Percentiles rank a stretch among this genome's conserved stretches.
Conservation (phyloP, 2,888 invertebrate species). For the Rhodophaea formosa region DNA sequence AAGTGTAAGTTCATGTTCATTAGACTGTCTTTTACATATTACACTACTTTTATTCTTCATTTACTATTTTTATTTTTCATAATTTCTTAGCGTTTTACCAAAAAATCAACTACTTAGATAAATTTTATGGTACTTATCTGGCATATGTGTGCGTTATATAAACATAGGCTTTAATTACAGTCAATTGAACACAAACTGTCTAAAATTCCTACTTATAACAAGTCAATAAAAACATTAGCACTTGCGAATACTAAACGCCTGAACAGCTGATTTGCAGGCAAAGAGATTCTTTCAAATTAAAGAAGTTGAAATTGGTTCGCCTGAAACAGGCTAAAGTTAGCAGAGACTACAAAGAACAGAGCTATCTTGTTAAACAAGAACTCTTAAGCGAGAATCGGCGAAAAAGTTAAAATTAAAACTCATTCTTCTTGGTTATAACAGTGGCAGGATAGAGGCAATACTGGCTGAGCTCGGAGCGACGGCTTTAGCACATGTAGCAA, state of each 20-base stretch:
- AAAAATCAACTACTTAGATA: too few relatives aligned
- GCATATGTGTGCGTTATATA: too few relatives aligned
- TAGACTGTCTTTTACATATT: too few relatives aligned
- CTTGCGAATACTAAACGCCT: conserved; percentile 9
- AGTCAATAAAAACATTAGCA: neutral
- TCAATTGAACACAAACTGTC: too few relatives aligned
- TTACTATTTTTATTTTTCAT: too few relatives aligned
- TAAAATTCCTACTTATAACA: neutral
- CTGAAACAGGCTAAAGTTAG: conserved; percentile 44
- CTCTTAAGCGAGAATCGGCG: conserved; percentile 55
- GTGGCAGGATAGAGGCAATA: conserved; percentile 22
- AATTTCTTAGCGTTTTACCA: too few relatives aligned
- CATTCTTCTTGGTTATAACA: conserved; percentile 49
- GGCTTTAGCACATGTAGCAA: too few relatives aligned
- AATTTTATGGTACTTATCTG: too few relatives aligned
- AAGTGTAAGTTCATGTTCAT: too few relatives aligned
- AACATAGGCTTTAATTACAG: too few relatives aligned
- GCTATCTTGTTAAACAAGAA: conserved; percentile 63
- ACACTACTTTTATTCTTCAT: too few relatives aligned
- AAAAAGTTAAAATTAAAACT: conserved; percentile 69
- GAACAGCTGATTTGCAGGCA: conserved; percentile 37
- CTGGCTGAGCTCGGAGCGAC: conserved; percentile 1
- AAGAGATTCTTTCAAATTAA: conserved; percentile 52
- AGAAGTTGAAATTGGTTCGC: conserved; percentile 55
- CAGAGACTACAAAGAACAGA: conserved; percentile 55